Conservation (phyloP, 2,113 vertebrate species). For the Zosterops japonicus region DNA sequence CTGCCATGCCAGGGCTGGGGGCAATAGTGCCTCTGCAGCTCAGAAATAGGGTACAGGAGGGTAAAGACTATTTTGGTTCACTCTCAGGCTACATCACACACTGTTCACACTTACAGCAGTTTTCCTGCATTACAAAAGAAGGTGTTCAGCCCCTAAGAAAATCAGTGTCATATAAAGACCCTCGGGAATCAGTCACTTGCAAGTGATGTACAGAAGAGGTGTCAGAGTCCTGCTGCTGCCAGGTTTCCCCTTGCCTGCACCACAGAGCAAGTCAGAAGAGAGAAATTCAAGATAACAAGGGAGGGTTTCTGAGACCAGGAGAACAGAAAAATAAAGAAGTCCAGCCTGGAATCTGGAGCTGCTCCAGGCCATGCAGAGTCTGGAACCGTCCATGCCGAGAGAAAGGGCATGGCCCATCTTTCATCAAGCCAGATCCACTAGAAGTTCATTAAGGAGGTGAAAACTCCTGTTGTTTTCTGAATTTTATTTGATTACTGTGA, state of each 20-base stretch:
- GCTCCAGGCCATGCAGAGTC: not conserved
- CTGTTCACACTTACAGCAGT: not conserved
- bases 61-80: not conserved
- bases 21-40: not conserved
- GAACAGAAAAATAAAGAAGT: not conserved
- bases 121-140: not conserved
- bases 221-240: not conserved
- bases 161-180: not conserved
- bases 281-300: not conserved
- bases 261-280: not conserved
- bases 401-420: not conserved
- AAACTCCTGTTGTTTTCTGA: not conserved
- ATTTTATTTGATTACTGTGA: not conserved
- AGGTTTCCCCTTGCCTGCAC: not conserved
- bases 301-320: not conserved
- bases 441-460: not conserved
- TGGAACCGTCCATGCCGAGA: accelerated
- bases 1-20: not conserved
- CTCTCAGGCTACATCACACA: not conserved
- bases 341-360: not conserved
- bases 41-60: not conserved
- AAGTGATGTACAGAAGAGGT: not conserved
- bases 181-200: accelerated
- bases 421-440: not conserved
- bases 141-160: not conserved